Evolutionary conservation across 2,113 vertebrate species (phyloP).

Genomic region (Malurus elegans): DNA sequence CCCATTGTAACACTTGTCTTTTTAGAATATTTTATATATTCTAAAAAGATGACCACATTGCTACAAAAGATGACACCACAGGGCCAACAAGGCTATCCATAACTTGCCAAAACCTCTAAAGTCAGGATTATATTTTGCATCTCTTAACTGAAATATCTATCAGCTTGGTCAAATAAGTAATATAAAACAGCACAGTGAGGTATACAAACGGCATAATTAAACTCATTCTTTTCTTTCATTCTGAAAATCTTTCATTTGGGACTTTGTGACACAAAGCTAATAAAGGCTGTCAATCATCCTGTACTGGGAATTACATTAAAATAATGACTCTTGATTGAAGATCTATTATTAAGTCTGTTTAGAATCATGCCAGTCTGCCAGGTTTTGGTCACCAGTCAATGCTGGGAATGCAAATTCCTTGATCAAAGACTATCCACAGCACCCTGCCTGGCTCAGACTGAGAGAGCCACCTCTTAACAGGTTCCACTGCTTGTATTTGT

Average conservation of each 20-base stretch:
- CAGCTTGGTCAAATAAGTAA: neutral
- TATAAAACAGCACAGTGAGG: neutral
- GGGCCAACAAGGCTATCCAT: neutral
- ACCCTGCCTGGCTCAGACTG: neutral
- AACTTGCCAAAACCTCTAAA: neutral
- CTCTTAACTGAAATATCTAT: neutral
- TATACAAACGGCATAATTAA: neutral
- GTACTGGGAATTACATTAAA: neutral
- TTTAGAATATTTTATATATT: neutral
- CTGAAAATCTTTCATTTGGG: neutral
- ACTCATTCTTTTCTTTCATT: neutral
- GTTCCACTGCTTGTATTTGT: neutral
- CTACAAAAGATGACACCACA: neutral
- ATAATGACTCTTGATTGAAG: neutral
- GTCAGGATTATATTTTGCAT: neutral
- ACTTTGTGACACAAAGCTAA: neutral
- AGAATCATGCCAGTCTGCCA: neutral
- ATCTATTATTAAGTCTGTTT: neutral
- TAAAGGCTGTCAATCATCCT: neutral
- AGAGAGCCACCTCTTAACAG: neutral
- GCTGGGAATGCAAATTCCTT: neutral
- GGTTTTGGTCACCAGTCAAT: fast-evolving
- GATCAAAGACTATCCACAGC: neutral
- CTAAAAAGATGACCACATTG: neutral
- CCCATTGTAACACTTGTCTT: neutral